A percentile compares a stretch with the other conserved stretches of the same genome.
Conservation (phyloP, 2,797 vertebrate species). For the Enoplosus armatus region DNA sequence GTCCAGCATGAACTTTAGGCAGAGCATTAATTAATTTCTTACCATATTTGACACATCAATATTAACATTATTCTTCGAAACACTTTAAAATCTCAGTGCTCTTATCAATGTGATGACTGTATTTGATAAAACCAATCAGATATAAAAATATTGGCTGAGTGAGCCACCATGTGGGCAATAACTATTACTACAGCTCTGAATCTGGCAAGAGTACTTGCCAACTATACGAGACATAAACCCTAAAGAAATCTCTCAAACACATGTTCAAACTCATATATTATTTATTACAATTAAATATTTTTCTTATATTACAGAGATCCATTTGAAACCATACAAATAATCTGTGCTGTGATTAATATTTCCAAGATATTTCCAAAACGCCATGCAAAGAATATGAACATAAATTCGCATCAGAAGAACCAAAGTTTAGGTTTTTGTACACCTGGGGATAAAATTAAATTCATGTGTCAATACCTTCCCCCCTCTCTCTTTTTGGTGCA, state of each 20-base stretch:
- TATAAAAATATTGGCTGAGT: slow-evolving; percentile 34
- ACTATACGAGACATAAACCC: background rate
- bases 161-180: slow-evolving; percentile 76
- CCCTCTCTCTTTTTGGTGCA: slow-evolving; percentile 76
- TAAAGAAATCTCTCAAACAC: slow-evolving; percentile 33
- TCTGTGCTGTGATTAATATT: slow-evolving; percentile 88
- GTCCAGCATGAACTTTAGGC: too few relatives aligned
- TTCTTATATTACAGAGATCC: slow-evolving; percentile 89
- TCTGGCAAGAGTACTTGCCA: background rate
- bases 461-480: slow-evolving; percentile 41
- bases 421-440: slow-evolving; percentile 78
- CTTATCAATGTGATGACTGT: background rate
- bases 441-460: slow-evolving; percentile 76
- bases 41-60: background rate
- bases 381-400: slow-evolving; percentile 86
- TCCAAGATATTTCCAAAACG: slow-evolving; percentile 85
- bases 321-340: slow-evolving; percentile 90
- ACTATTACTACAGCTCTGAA: slow-evolving; percentile 63
- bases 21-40: too few relatives aligned
- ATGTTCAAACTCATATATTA: slow-evolving; percentile 89
- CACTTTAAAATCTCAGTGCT: background rate
- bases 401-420: slow-evolving; percentile 80
- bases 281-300: slow-evolving; percentile 92
- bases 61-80: background rate
- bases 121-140: slow-evolving; percentile 11